Evolutionary conservation across 1,140 invertebrate species (phyloP).

Genomic region (Drosophila sturtevanti): DNA sequence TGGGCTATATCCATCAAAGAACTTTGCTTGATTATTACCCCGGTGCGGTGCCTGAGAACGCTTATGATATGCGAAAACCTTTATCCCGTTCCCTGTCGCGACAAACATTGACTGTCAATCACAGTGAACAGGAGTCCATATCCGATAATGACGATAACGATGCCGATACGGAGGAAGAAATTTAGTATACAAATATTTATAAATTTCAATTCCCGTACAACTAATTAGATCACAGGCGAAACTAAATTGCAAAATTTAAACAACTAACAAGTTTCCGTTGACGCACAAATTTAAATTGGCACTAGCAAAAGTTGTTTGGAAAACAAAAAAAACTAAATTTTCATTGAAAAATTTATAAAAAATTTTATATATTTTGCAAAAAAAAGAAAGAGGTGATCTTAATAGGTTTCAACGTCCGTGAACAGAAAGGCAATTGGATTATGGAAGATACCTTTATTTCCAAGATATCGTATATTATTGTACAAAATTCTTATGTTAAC

Average conservation of each 20-base stretch:
- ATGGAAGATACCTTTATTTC: neutral
- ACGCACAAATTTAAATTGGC: slow-evolving; percentile 50
- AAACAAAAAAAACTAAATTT: neutral
- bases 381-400: neutral
- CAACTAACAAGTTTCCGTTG: slow-evolving; percentile 63
- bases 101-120: neutral
- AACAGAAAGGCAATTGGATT: too few species aligned
- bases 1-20: slow-evolving; percentile 42
- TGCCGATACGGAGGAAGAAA: slow-evolving; percentile 20
- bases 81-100: slow-evolving; percentile 12
- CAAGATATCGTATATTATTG: too few species aligned
- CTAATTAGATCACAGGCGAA: slow-evolving; percentile 52
- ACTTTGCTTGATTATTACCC: slow-evolving; percentile 50
- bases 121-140: slow-evolving; percentile 5
- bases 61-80: slow-evolving; percentile 53
- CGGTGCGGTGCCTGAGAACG: slow-evolving; percentile 43
- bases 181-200: slow-evolving; percentile 11
- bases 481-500: too few species aligned
- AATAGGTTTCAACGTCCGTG: neutral
- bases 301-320: neutral
- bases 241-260: slow-evolving; percentile 55
- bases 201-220: slow-evolving; percentile 32
- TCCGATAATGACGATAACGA: slow-evolving; percentile 24
- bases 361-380: neutral
- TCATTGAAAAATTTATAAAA: neutral